Percentiles rank a stretch among this genome's conserved stretches.
These are phyloP conservation scores for Lasioglossum vierecki DNA, from an alignment of 2,888 invertebrate genomes.

Conservation along the genomic window DNA sequence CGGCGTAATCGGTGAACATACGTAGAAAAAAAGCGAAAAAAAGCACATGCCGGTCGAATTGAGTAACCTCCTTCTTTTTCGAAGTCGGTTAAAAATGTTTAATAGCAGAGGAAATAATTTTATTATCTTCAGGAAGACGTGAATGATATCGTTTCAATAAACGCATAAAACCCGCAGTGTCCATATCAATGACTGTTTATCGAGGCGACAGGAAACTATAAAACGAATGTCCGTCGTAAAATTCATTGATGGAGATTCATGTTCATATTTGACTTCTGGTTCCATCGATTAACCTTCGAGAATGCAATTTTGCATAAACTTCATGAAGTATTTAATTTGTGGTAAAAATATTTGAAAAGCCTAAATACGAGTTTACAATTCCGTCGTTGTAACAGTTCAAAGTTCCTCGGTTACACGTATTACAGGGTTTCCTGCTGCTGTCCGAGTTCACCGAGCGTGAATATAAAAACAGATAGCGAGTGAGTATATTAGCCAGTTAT, in stretches of 20 bases:
- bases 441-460: neutral
- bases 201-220: neutral
- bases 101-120: neutral
- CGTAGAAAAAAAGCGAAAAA: too few relatives aligned
- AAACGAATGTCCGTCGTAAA: neutral
- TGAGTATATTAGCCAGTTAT: neutral
- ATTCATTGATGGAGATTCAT: neutral
- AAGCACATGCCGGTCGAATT: too few relatives aligned
- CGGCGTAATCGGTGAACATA: too few relatives aligned
- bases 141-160: too few relatives aligned
- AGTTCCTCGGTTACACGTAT: too few relatives aligned
- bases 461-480: neutral
- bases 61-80: too few relatives aligned
- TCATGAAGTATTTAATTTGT: neutral
- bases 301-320: neutral
- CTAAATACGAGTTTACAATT: neutral
- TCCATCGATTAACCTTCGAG: neutral
- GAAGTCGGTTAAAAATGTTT: too few relatives aligned
- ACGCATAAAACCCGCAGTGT: too few relatives aligned
- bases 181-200: too few relatives aligned
- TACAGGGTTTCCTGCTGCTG: neutral
- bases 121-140: neutral
- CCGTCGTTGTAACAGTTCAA: too few relatives aligned
- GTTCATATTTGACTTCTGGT: neutral
- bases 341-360: too few relatives aligned